Base-by-base conservation (phyloP, 2,888 invertebrate genomes). In the Drosophila rubida region DNA sequence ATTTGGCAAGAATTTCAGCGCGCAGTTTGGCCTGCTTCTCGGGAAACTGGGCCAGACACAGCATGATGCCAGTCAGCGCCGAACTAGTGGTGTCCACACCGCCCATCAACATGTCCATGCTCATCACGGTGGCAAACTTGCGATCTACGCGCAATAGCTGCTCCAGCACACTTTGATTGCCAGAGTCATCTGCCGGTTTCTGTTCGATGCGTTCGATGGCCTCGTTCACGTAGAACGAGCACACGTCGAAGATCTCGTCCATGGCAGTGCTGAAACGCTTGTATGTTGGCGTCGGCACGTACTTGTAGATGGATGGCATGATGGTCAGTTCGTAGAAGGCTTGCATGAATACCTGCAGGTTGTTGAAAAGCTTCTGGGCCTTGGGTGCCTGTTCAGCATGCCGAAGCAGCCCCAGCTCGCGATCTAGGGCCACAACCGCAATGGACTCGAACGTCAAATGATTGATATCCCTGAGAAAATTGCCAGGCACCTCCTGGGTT, bases 21-120 rank as follows among this genome's bases (percentile, higher is more conserved):
- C 94, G 92, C 2, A 96, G 91, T 73, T 93, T 93, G 14, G 93
- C 91, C 90, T 96, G 96, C 50, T 94, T 93, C 0, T 93, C 93
- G 2, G 92, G 93, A 91, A 96, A 94, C 49, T 90, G 92, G 0
- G 96, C 94, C 13, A 96, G 88, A 35, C 14, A 46, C 0, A 64
- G 42, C 51, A 64, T 32, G 14, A 53, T 59, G 9, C 41, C 46
- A 48, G 27, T 1, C 14, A 51, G 19, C 2, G 39, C 46, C 9
- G 19, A 71, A 30, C 57, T 77, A 8, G 69, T 62, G 5, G 95
- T 95, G 82, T 95, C 95, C 44, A 95, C 93, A 57, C 95, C 95
- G 51, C 95, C 95, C 51, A 94, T 91, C 19, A 95, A 80, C 94
- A 95, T 94, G 87, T 95, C 95, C 75, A 94, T 93, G 0, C 94